Percentiles rank a stretch among this genome's conserved stretches.
Conservation (phyloP, 2,113 vertebrate genomes). For the Halcyon malimbica region DNA sequence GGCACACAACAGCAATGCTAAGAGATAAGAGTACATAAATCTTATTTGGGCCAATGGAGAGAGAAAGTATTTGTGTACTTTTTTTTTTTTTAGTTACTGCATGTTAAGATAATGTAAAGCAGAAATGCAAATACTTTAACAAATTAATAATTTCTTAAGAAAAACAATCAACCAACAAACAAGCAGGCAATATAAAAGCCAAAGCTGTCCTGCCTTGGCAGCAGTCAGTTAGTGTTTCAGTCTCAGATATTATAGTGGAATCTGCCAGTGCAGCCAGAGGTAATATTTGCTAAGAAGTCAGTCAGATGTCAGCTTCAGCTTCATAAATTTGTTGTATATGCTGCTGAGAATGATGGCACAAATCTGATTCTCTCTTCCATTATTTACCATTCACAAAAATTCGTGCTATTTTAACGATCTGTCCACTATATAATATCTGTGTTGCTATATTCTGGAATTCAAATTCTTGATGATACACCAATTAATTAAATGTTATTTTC, state of each 20-base stretch:
- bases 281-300: slow-evolving; percentile 52
- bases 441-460: not conserved
- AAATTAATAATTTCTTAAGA: not conserved
- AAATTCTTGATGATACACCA: not conserved
- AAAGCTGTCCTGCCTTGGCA: not conserved
- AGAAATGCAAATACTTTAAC: not conserved
- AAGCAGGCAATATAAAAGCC: not conserved
- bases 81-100: not conserved
- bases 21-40: slow-evolving; percentile 27
- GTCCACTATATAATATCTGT: not conserved
- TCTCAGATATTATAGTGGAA: slow-evolving; percentile 2
- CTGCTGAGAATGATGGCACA: slow-evolving; percentile 24
- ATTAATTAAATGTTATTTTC: slow-evolving; percentile 1
- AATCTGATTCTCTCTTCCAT: not conserved
- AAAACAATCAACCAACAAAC: not conserved
- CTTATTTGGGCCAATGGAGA: not conserved
- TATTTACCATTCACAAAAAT: slow-evolving; percentile 26
- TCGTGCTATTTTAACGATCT: not conserved
- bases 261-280: slow-evolving; percentile 49
- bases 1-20: not conserved
- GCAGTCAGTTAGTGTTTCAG: slow-evolving; percentile 49
- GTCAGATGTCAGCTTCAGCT: slow-evolving; percentile 52
- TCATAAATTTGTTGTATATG: not conserved
- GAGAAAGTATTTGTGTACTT: not conserved
- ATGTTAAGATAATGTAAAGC: not conserved